Evolutionary conservation across 2,113 vertebrate genomes (phyloP).

Genomic region (Cygnus buccinator): DNA sequence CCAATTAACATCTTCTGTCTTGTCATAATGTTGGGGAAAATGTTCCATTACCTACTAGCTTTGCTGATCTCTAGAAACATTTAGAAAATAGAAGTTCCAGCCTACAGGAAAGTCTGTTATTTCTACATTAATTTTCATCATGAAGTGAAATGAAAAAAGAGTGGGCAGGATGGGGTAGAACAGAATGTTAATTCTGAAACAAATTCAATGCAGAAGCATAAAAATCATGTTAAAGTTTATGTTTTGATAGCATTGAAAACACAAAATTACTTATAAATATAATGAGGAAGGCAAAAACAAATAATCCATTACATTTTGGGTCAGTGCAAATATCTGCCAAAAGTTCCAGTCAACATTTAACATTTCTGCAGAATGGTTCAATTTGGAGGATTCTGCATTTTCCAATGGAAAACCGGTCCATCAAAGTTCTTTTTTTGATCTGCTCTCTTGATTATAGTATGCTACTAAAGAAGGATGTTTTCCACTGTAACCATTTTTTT

Average conservation of each 20-base stretch:
- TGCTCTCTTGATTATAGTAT: constrained; percentile 44
- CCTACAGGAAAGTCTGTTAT: constrained; percentile 29
- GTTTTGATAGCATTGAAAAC: not conserved
- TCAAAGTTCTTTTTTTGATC: constrained; percentile 52
- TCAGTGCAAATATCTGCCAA: constrained; percentile 20
- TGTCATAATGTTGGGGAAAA: not conserved
- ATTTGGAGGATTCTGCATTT: constrained; percentile 55
- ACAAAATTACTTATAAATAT: constrained; percentile 46
- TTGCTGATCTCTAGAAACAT: not conserved
- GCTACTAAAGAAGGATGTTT: constrained; percentile 66
- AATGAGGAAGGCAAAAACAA: constrained; percentile 44
- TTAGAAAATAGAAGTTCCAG: constrained; percentile 3
- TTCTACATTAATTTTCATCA: constrained; percentile 48
- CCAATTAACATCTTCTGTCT: not conserved
- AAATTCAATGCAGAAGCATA: constrained; percentile 12
- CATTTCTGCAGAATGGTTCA: constrained; percentile 40
- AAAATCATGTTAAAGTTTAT: constrained; percentile 50
- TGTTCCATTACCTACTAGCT: not conserved
- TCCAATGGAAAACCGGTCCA: constrained; percentile 28
- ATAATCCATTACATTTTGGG: constrained; percentile 32
- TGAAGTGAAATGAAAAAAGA: constrained; percentile 42
- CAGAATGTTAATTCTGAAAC: constrained; percentile 48
- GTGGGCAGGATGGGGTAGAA: constrained; percentile 4
- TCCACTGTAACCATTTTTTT: constrained; percentile 54
- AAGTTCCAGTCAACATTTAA: constrained; percentile 40